Evolutionary conservation across 2,888 invertebrate genomes (phyloP), one percentile per base, ranked within the genome.

Genomic region (Leucophenga maculata): DNA sequence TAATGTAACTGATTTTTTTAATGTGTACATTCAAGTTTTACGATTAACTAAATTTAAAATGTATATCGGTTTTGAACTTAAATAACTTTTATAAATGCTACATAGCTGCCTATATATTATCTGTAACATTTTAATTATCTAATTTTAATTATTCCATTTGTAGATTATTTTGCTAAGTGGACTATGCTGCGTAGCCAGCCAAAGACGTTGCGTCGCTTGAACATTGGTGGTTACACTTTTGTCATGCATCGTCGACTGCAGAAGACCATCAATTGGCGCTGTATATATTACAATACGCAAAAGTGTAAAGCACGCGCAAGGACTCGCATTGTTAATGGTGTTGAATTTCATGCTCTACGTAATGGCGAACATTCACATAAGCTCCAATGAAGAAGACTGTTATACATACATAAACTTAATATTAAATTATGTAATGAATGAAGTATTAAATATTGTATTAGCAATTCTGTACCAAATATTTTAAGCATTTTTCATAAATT

Each of bases 261-360:
- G 46, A 44, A 46, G 20, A 62, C 46, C 13, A 62, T 46, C 13
- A 20, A 62, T 46, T 62, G 62, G 62, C 62, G 62, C 18, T 62
- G 62, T 22, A 20, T 62, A 3, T 22, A n/a, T 32, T 22, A 62
- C 46, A 46, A 13, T 46, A 16, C 20, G 13, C 6, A 16, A 18
- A 62, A 46, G 20, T 62, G 62, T 46, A 62, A 62, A 20, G 62
- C 62, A 46, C 62, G 62, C 14, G 62, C 46, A n/a, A 59, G n/a
- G 8, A 59, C 57, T n/a, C 57, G 57, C 57, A 31, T 31, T 14
- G 16, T 31, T 11, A 16, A 55, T 1, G 22, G 22, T n/a, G 26
- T 31, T 8, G 57, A 31, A 16, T 18, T 55, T 50, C 50, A 50
- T n/a, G 1, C n/a, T 6, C 6, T 50, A 18, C 50, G 50, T 4